Evolutionary conservation across 1,140 invertebrate genomes (phyloP), one percentile per base, ranked within the genome.

Genomic region (Radopholus similis): DNA sequence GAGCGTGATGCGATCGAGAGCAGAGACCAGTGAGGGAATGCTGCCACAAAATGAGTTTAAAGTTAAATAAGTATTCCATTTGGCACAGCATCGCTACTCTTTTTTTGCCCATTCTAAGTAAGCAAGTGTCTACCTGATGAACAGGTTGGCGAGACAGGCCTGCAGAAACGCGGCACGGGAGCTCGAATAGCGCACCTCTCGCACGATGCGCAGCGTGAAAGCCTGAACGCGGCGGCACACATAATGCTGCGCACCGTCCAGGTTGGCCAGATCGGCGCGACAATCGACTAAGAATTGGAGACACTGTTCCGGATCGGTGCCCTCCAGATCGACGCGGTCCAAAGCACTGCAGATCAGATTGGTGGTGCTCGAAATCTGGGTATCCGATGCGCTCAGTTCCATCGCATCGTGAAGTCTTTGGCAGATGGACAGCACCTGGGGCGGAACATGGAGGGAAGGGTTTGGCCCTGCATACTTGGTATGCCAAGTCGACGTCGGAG

Each of bases 131-230:
- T 11, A 62, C 59, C 59, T 62, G 11, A 97, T 94, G 82, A 90
- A 96, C 83, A 89, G 90, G 84, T 92, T 97, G 0, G 94, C 93
- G 56, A 91, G 88, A 86, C 93, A 97, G n/a, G 93, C 92, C 83
- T 86, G 70, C 23, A 82, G 73, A 18, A 67, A 72, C 1, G 70
- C 70, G 5, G 73, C 37, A 49, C 75, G 54, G 11, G 73, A 57
- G 4, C 64, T 58, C n/a, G 73, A 74, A 37, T 57, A 75, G 34
- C 60, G 62, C 11, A 74, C 72, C 49, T 67, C 57, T 40, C 65
- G 54, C 32, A 47, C 49, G 37, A 75, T 64, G 42, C 55, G 56
- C 13, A 75, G 56, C 2, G 75, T 53, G 35, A 75, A 53, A 2
- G 63, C 49, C 21, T 72, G 54, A 6, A 75, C 68, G 11, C 71